Conservation (phyloP, 2,888 invertebrate species). For the Patella depressa region DNA sequence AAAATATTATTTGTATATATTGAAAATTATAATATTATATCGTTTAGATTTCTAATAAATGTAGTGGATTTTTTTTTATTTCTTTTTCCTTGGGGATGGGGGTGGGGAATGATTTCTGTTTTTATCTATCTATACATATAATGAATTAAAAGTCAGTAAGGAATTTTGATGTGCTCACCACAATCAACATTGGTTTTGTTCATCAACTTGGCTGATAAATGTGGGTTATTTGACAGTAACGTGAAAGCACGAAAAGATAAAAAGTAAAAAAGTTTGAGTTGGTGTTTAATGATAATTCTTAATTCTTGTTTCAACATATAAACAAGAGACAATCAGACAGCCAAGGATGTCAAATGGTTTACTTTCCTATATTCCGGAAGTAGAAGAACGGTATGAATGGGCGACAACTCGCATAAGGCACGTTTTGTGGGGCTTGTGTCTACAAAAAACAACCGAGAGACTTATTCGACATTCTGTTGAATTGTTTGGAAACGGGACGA, state of each 20-base stretch:
- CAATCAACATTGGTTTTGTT: background rate
- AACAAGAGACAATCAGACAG: conserved; percentile 9
- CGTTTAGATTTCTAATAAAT: too few species aligned
- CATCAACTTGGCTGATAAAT: background rate
- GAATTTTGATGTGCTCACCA: background rate
- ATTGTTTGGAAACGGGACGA: conserved; percentile 10
- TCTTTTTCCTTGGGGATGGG: too few species aligned
- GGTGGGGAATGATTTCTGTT: too few species aligned
- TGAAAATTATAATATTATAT: too few species aligned
- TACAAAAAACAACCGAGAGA: background rate
- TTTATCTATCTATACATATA: too few species aligned
- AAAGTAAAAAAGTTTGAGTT: background rate
- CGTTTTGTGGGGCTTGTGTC: conserved; percentile 1
- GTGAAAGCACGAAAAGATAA: conserved; percentile 2
- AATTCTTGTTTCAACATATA: conserved; percentile 10
- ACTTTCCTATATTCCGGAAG: conserved; percentile 7
- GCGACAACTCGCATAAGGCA: conserved; percentile 10
- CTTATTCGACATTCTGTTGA: background rate
- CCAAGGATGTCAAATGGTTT: conserved; percentile 10
- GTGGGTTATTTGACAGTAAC: conserved; percentile 4
- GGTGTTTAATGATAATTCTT: conserved; percentile 9
- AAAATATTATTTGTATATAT: too few species aligned
- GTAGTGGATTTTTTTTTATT: too few species aligned
- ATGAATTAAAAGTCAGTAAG: too few species aligned
- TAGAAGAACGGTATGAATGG: background rate